Conservation (phyloP, 2,113 vertebrate species). For the Cyprinodon variegatus region DNA sequence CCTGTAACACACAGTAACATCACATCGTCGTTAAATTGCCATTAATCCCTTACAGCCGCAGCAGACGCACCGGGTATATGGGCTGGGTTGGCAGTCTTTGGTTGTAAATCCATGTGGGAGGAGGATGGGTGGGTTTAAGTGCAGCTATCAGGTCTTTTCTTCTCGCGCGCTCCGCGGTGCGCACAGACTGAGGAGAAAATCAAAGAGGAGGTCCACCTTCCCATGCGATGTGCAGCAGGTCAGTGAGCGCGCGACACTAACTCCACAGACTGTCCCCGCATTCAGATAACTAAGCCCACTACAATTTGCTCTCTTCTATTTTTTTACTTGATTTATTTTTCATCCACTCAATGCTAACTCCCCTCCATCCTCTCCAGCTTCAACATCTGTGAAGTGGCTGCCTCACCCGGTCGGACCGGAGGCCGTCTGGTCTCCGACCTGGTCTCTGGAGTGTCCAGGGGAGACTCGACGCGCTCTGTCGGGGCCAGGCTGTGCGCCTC, state of each 20-base stretch:
- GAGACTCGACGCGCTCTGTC: slow-evolving; percentile 61
- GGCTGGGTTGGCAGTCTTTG: slow-evolving; percentile 55
- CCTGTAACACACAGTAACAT: neutral
- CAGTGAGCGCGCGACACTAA: slow-evolving; percentile 44
- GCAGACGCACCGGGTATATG: slow-evolving; percentile 30
- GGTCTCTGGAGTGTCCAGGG: slow-evolving; percentile 56
- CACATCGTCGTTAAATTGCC: slow-evolving; percentile 9
- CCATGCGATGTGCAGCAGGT: slow-evolving; percentile 50
- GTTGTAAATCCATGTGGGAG: slow-evolving; percentile 66
- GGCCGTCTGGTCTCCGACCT: slow-evolving; percentile 71
- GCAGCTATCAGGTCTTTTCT: slow-evolving; percentile 52
- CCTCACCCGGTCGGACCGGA: slow-evolving; percentile 67
- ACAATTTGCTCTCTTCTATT: neutral
- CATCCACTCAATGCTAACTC: slow-evolving; percentile 18
- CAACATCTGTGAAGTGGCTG: slow-evolving; percentile 68
- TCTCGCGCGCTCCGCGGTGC: slow-evolving; percentile 56
- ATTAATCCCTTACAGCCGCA: neutral
- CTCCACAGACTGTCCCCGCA: slow-evolving; percentile 14
- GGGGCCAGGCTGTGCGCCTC: slow-evolving; percentile 74
- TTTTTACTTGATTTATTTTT: slow-evolving; percentile 13
- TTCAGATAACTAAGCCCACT: slow-evolving; percentile 29
- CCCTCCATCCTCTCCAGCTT: slow-evolving; percentile 33
- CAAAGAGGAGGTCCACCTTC: slow-evolving; percentile 52
- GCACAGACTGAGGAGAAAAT: slow-evolving; percentile 51
- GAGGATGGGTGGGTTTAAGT: slow-evolving; percentile 70